Conservation (phyloP, 2,113 vertebrate species). For the Mobula birostris region DNA sequence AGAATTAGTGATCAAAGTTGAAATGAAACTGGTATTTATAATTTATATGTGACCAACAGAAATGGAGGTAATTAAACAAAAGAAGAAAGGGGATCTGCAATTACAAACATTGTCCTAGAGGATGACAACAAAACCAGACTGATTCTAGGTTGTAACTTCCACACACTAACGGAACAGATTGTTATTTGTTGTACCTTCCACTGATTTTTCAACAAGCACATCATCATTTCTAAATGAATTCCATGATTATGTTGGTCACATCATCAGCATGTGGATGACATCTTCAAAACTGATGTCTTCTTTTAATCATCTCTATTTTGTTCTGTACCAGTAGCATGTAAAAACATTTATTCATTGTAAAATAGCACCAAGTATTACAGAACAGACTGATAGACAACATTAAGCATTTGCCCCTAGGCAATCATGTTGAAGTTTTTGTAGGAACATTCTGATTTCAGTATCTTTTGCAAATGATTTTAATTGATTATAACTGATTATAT, state of each 20-base stretch:
- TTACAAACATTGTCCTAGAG: neutral
- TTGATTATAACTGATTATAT: neutral
- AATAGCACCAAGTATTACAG: neutral
- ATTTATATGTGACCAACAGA: neutral
- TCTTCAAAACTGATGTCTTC: neutral
- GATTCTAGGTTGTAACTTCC: neutral
- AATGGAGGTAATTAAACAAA: neutral
- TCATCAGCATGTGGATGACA: neutral
- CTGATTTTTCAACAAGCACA: neutral
- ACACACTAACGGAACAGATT: neutral
- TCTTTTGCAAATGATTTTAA: neutral
- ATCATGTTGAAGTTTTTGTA: neutral
- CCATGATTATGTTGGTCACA: neutral
- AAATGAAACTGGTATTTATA: neutral
- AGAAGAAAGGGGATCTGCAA: neutral
- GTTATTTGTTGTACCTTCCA: too few species aligned
- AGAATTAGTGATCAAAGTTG: neutral
- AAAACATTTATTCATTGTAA: neutral
- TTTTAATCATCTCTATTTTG: neutral
- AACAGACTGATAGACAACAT: constrained; percentile 3
- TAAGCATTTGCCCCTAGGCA: constrained; percentile 22
- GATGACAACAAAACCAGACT: neutral
- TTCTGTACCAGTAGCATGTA: neutral
- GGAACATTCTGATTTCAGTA: neutral
- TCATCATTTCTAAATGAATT: neutral